phyloP scores from a whole-genome alignment of 2,888 invertebrate genomes.

The Trachelus tabidus region DNA sequence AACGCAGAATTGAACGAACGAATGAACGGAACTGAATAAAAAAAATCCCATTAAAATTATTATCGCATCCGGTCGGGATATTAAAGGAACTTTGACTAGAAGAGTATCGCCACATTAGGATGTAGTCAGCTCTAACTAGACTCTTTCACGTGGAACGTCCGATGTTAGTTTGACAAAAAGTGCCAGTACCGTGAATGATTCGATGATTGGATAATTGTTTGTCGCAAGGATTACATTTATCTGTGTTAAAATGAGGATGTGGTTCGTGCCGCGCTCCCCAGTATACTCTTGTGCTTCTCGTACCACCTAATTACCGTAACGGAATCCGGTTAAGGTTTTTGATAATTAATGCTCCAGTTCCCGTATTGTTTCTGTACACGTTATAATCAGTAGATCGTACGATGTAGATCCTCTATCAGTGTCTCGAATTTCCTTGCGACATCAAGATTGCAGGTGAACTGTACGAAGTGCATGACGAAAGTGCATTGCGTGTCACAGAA shows the following conservation, averaged over 20 bases:
- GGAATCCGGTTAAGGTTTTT: conserved; percentile 18
- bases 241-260: background rate
- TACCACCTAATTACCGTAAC: conserved; percentile 45
- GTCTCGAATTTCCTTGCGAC: background rate
- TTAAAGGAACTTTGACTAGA: background rate
- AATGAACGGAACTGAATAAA: background rate
- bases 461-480: background rate
- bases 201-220: background rate
- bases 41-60: background rate
- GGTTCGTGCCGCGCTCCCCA: background rate
- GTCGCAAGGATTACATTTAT: background rate
- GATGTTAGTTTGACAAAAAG: background rate
- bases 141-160: background rate
- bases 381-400: background rate
- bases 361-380: background rate
- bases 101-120: background rate
- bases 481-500: background rate
- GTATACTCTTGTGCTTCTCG: conserved; percentile 8
- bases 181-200: background rate
- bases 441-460: background rate
- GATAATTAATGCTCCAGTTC: background rate
- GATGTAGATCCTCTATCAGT: background rate
- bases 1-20: background rate
- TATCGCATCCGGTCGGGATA: background rate
- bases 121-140: background rate